Base-by-base conservation (phyloP, 2,888 invertebrate species). In the Erynnis tages region DNA sequence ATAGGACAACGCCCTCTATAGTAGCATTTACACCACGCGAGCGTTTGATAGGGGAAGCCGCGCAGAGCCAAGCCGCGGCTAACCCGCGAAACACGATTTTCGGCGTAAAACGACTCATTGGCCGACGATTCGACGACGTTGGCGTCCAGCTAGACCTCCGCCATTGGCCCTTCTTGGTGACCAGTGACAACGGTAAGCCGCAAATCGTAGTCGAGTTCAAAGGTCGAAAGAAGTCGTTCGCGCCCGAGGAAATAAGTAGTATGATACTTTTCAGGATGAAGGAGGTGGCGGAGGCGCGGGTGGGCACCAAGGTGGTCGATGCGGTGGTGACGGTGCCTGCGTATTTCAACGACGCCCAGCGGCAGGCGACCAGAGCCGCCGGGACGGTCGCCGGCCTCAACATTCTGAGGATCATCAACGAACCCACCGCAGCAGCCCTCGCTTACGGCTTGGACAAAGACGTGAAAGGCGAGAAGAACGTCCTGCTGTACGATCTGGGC, bases 281-380 rank as follows among this genome's bases (percentile, higher is more conserved):
- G 55, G 72, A 79, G 60, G 55, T 73, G 0, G 82, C 82, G 2
- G 83, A 85, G 54, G 58, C 54, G 10, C 74, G 75, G 62, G 57
- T 85, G 21, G 73, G 71, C n/a, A 55, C 45, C 34, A 66, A 65
- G 54, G 76, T 85, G 0, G 66, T 73, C 14, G 74, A 75, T 23
- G 84, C 82, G 0, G 85, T 86, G 13, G 70, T 86, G 1, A 82
- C 84, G 1, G 85, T 85, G 4, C 85, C 85, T 0, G 81, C 82
- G 27, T 81, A 82, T 61, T 85, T 84, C 56, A 82, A 72, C 38
- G 76, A 82, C 47, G 60, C 75, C 0, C 85, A 86, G 46, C 68
- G 84, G 0, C 77, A 80, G 45, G 81, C 83, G 0, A 83, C 80
- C 1, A 73, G 67, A 47, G 54, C 66, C 0, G 84, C 84, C 2